Evolutionary conservation across 2,888 invertebrate genomes (phyloP), one percentile per base, ranked within the genome.

Genomic region (Tachystola acroxantha): DNA sequence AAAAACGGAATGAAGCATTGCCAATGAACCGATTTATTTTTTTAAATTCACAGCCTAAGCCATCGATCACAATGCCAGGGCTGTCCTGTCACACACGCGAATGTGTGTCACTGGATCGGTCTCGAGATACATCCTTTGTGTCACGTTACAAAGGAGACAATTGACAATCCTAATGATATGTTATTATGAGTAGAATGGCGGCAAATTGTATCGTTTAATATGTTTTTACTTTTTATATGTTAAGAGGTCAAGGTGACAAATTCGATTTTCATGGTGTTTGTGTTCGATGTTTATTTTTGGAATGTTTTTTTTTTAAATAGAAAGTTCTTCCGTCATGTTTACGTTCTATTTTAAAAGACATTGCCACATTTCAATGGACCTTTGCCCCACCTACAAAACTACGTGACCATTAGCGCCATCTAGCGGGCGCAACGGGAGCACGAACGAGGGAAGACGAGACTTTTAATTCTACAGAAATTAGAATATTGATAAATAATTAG

Each of bases 101-200:
- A 82, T 72, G 68, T 82, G 44, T 70, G 85, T 82, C 79, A 79
- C 57, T 53, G 53, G 79, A 74, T 57, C 58, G 53, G 64, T 81
- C 72, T 50, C 41, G 46, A 71, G 80, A 80, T 79, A 70, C 66
- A 67, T 68, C 61, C 61, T 69, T 77, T 64, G 56, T 60, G 36
- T 42, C 45, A 33, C 43, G 58, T 57, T 37, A 40, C 46, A 44
- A 47, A 54, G 51, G 50, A 49, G 39, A 38, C 45, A 46, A 40
- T 43, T 32, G 44, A 42, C 39, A 37, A 40, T 41, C 34, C 10
- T 37, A 45, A 42, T 45, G 41, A 36, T 27, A 29, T 22, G 39
- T 37, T 36, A 42, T 39, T 37, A 29, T 34, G 43, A 27, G 28
- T 33, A 36, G 26, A 39, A 39, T 39, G 36, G 44, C 31, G 33